phyloP scores from a whole-genome alignment of 2,888 invertebrate species.

The Drosophila planitibia region DNA sequence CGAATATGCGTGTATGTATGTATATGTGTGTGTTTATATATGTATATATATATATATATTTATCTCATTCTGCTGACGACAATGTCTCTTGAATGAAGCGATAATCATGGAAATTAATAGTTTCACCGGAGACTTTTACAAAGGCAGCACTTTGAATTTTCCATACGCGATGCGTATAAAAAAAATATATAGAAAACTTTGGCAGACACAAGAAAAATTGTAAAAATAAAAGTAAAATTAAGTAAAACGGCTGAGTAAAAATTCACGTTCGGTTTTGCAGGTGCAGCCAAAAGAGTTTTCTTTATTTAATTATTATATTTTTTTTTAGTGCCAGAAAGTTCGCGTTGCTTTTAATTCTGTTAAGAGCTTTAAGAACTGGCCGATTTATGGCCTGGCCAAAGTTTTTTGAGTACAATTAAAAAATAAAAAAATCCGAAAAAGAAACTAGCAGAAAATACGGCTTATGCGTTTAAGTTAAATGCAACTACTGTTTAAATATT shows the following conservation, averaged over 20 bases:
- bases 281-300: conserved; percentile 64
- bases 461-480: conserved; percentile 60
- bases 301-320: conserved; percentile 73
- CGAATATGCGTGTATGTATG: conserved; percentile 2
- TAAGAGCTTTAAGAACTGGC: conserved; percentile 53
- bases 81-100: conserved; percentile 72
- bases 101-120: conserved; percentile 83
- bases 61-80: conserved; percentile 48
- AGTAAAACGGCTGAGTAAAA: conserved; percentile 15
- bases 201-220: conserved; percentile 9
- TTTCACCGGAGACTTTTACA: conserved; percentile 50
- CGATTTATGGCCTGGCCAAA: conserved; percentile 66
- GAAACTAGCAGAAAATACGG: conserved; percentile 23
- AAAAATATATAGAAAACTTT: conserved; percentile 40
- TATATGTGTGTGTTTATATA: conserved; percentile 4
- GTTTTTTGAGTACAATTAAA: conserved; percentile 42
- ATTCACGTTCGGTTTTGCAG: conserved; percentile 46
- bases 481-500: conserved; percentile 66
- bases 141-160: conserved; percentile 24
- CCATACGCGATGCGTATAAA: conserved; percentile 37
- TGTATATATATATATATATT: background rate
- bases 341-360: conserved; percentile 72
- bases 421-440: conserved; percentile 12
- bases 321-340: conserved; percentile 42
- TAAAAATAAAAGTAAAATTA: conserved; percentile 14